Evolutionary conservation across 2,113 vertebrate species (phyloP).

Genomic region (Apus apus): DNA sequence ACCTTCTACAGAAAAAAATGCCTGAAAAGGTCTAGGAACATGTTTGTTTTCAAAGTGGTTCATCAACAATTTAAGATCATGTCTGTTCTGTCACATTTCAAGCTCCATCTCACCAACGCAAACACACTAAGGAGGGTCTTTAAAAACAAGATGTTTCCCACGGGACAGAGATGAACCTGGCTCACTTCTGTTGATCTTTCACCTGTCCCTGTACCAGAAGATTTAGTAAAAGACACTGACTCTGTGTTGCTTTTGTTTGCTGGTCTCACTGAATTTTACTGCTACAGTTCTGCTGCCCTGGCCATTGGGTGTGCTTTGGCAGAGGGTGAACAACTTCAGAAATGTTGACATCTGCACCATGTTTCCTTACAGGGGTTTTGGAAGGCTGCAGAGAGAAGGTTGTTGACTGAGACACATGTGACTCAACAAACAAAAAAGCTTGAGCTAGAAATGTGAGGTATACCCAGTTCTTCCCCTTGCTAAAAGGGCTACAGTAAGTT

Average conservation of each 20-base stretch:
- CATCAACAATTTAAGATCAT: background rate
- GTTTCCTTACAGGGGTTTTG: background rate
- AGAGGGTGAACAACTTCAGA: conserved; percentile 38
- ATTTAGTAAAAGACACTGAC: conserved; percentile 21
- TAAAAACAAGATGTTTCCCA: conserved; percentile 13
- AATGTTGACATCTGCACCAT: background rate
- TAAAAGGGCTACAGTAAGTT: background rate
- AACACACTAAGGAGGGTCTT: background rate
- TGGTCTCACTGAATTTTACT: conserved; percentile 31
- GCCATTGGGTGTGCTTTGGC: background rate
- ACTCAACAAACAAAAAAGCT: conserved; percentile 8
- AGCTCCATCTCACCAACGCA: background rate
- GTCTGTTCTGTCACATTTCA: background rate
- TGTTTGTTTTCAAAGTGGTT: background rate
- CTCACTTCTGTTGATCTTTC: conserved; percentile 6
- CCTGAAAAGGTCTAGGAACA: background rate
- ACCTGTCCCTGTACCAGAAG: conserved; percentile 2
- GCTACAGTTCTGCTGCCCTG: background rate
- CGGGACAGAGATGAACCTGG: background rate
- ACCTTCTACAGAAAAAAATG: background rate
- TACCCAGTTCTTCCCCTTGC: background rate
- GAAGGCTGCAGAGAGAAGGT: background rate
- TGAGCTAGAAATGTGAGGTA: background rate
- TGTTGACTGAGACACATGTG: conserved; percentile 3
- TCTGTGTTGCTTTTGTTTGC: conserved; percentile 19